Evolutionary conservation across 2,888 invertebrate genomes (phyloP).

Genomic region (Campoletis raptor): DNA sequence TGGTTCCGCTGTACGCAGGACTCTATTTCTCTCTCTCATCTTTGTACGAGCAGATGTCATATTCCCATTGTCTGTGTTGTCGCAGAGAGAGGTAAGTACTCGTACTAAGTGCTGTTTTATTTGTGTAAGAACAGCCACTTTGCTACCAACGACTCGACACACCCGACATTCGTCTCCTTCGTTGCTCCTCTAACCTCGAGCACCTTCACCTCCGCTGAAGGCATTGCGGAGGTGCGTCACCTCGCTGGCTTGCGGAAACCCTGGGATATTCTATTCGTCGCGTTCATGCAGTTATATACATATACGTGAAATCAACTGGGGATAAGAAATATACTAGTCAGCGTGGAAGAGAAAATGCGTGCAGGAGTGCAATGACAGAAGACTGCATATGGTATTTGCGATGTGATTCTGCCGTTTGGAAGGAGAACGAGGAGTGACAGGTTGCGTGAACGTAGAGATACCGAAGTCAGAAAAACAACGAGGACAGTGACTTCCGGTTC

Average conservation of each 20-base stretch:
- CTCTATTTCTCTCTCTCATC: not conserved
- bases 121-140: conserved; percentile 84
- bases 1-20: conserved; percentile 43
- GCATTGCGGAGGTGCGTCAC: conserved; percentile 32
- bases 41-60: conserved; percentile 81
- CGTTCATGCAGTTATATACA: conserved; percentile 44
- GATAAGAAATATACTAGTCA: not conserved
- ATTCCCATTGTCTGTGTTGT: conserved; percentile 84
- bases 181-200: conserved; percentile 31
- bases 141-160: conserved; percentile 70
- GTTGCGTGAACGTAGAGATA: conserved; percentile 3
- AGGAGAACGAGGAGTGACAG: conserved; percentile 24
- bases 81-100: conserved; percentile 80
- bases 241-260: conserved; percentile 17
- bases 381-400: conserved; percentile 15
- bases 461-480: not conserved
- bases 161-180: conserved; percentile 71
- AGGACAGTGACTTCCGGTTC: conserved; percentile 35
- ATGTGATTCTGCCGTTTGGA: conserved; percentile 43
- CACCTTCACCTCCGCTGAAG: conserved; percentile 51
- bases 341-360: conserved; percentile 5
- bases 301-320: conserved; percentile 40
- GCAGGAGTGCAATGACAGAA: not conserved
- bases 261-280: conserved; percentile 39
- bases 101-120: conserved; percentile 84